Conservation (phyloP, 1,140 invertebrate species). For the Oryctes rhinoceros region DNA sequence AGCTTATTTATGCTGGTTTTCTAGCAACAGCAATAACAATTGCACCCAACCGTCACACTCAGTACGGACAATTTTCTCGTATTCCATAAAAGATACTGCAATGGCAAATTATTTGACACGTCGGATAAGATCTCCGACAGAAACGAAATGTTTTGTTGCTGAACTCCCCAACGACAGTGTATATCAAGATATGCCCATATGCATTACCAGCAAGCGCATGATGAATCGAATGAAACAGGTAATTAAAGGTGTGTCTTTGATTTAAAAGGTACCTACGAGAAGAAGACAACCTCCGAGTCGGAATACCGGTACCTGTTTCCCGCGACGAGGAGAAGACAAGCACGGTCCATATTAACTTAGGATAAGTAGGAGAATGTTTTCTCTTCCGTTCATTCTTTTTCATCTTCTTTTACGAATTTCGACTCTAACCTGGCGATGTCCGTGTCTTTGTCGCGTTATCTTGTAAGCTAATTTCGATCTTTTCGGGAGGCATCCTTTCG, state of each 20-base stretch:
- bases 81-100: no score
- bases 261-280: constrained; percentile 24
- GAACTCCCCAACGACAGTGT: neutral
- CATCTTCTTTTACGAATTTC: neutral
- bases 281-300: neutral
- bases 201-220: constrained; percentile 4
- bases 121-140: no score
- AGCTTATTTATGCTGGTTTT: no score
- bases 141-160: no score
- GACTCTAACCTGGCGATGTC: neutral
- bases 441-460: constrained; percentile 23
- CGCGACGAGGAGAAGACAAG: neutral
- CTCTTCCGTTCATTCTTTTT: neutral
- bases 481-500: neutral
- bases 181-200: neutral
- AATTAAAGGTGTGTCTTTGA: constrained; percentile 36
- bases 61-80: no score
- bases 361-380: constrained; percentile 35
- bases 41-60: no score
- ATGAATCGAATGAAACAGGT: constrained; percentile 34
- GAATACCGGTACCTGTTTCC: constrained; percentile 7
- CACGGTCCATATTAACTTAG: constrained; percentile 21
- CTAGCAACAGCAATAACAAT: no score
- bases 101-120: no score
- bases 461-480: constrained; percentile 37